These are phyloP conservation scores for Drosophila ogumai DNA, from an alignment of 1,140 invertebrate genomes.

Conservation along the genomic window DNA sequence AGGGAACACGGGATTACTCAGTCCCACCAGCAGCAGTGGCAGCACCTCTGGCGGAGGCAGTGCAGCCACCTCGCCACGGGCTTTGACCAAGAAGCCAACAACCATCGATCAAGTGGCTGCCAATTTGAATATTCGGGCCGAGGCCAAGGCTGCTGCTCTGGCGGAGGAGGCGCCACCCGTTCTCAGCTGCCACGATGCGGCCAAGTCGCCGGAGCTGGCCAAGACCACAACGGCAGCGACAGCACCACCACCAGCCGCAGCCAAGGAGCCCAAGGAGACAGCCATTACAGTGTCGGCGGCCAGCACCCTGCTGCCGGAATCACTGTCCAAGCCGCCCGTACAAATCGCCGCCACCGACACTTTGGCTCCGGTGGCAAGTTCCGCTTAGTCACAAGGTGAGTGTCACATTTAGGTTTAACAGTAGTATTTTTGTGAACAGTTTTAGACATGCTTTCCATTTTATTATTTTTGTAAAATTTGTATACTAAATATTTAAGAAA, in stretches of 20 bases:
- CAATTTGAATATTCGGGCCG: conserved; percentile 79
- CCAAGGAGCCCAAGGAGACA: conserved; percentile 29
- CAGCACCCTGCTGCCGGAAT: conserved; percentile 45
- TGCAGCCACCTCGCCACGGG: conserved; percentile 62
- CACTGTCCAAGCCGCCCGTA: conserved; percentile 67
- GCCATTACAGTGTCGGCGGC: conserved; percentile 48
- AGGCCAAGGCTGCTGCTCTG: conserved; percentile 75
- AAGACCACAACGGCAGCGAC: conserved; percentile 36
- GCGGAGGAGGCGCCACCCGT: conserved; percentile 63
- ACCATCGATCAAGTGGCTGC: conserved; percentile 83
- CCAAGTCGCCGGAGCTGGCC: conserved; percentile 55
- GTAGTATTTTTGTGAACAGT: too few species aligned
- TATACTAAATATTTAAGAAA: too few species aligned
- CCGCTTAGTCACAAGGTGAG: conserved; percentile 81
- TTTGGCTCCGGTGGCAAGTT: conserved; percentile 74
- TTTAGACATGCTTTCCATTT: too few species aligned
- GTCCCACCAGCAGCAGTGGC: conserved; percentile 28
- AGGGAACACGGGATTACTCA: conserved; percentile 20
- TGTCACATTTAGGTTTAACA: background rate
- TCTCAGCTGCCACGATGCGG: conserved; percentile 13
- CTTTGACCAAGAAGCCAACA: conserved; percentile 64
- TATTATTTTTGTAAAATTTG: too few species aligned
- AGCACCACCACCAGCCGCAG: background rate
- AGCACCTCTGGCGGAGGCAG: conserved; percentile 23
- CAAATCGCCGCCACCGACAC: conserved; percentile 74